Evolutionary conservation across 2,888 invertebrate species (phyloP).

Genomic region (Keiferia lycopersicella): DNA sequence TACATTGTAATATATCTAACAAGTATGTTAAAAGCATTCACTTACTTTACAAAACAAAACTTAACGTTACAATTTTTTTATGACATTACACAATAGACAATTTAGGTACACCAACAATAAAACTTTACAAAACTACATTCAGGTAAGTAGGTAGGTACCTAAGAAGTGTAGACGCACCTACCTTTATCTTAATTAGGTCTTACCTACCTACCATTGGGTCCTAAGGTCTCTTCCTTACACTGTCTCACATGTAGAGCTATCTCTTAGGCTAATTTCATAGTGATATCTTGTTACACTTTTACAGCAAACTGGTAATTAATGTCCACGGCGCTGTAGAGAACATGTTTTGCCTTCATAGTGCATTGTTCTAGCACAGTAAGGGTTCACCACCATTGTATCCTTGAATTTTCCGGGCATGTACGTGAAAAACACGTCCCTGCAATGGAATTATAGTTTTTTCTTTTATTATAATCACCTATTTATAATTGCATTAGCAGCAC

Average conservation of each 20-base stretch:
- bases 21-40: no score
- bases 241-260: no score
- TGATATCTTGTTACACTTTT: neutral
- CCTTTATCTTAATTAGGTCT: no score
- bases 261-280: neutral
- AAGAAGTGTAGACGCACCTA: no score
- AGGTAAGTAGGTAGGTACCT: no score
- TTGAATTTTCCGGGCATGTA: slow-evolving; percentile 71
- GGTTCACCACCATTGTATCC: slow-evolving; percentile 63
- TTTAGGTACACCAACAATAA: neutral
- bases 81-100: neutral
- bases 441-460: slow-evolving; percentile 44
- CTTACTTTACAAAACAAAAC: neutral
- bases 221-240: no score
- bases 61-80: slow-evolving; percentile 1
- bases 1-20: neutral
- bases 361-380: slow-evolving; percentile 51
- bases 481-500: no score
- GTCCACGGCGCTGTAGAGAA: slow-evolving; percentile 30
- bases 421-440: slow-evolving; percentile 68
- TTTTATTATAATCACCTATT: no score
- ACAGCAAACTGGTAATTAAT: neutral
- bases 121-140: no score
- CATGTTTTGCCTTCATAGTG: slow-evolving; percentile 60
- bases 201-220: no score